Evolutionary conservation across 2,113 vertebrate species (phyloP), one percentile per base, ranked within the genome.

Genomic region (Aldabrachelys gigantea): DNA sequence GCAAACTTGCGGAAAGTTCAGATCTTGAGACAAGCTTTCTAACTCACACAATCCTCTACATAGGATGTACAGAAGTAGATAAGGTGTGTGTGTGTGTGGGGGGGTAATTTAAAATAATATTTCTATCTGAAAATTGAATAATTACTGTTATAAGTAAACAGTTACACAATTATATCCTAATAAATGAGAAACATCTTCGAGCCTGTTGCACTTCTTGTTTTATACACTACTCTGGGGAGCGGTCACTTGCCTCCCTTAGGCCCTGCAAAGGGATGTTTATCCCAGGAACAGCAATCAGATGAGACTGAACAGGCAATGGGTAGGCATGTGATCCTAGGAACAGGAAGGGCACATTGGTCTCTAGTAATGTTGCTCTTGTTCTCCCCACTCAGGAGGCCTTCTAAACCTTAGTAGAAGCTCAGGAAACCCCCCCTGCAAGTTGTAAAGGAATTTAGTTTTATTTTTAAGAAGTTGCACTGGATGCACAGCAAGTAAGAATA

Each of bases 351-450:
- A 56, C 35, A 10, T 35, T 49, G 53, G 1, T 5, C 87, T 38
- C n/a, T n/a, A 69, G 65, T 21, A 69, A n/a, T n/a, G 9, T 69
- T 35, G 65, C 65, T n/a, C 65, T 69, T 69, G 35, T 21, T 16
- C 35, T 72, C 19, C n/a, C 69, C n/a, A 72, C n/a, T 72, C 69
- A 22, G 59, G 29, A 62, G 69, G 8, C 69, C n/a, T 72, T 1
- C n/a, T 56, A 4, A 49, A 8, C 53, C 27, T 85, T 47, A 84
- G 1, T 72, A 44, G 82, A 83, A n/a, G 59, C 13, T 16, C 29
- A 5, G 82, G 49, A 0, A 41, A 2, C 2, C 21, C 65, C 65
- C 47, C 1, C 82, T 1, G 29, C 69, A 1, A 44, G n/a, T 3
- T 49, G 7, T 10, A 52, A 92, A 59, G 81, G 38, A 56, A 75